These are phyloP conservation scores for Thamnophis sirtalis DNA, from an alignment of 2,113 vertebrate genomes.

Conservation along the genomic window DNA sequence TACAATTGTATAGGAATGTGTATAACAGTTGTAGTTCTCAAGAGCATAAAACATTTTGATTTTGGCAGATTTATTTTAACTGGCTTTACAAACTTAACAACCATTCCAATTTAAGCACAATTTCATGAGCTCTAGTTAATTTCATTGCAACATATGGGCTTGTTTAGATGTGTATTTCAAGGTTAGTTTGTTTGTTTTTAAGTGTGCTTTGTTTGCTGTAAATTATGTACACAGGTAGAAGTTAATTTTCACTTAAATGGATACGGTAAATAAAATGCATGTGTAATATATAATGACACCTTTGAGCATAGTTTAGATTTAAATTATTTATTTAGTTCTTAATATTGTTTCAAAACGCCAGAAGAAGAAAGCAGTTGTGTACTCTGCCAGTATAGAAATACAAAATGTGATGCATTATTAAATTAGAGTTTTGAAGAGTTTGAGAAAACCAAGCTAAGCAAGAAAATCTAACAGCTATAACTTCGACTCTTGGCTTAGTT, in stretches of 20 bases:
- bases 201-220: background rate
- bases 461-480: background rate
- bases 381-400: background rate
- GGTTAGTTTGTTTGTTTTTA: background rate
- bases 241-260: background rate
- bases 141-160: background rate
- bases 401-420: background rate
- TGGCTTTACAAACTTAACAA: background rate
- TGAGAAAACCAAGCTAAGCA: background rate
- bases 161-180: background rate
- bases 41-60: background rate
- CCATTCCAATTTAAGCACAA: background rate
- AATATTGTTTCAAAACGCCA: background rate
- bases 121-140: background rate
- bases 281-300: background rate
- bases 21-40: background rate
- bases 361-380: background rate
- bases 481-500: background rate
- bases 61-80: background rate
- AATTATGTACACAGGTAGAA: background rate
- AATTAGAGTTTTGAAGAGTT: background rate
- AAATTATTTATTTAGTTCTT: background rate
- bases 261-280: background rate
- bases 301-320: background rate
- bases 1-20: no score